phyloP scores from a whole-genome alignment of 2,113 vertebrate species.

The Gracilinanus agilis region DNA sequence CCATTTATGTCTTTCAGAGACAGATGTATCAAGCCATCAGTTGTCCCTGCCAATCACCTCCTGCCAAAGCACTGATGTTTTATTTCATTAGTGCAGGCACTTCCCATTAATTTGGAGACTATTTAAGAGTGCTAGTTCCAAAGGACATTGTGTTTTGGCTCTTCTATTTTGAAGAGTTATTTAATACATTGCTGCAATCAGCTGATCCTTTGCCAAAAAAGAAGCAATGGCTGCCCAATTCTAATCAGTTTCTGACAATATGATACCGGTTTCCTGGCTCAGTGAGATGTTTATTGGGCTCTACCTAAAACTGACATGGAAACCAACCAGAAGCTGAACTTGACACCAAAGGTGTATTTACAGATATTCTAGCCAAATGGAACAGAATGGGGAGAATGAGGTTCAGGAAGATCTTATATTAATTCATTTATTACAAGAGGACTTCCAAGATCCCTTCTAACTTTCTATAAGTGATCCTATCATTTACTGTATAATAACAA shows the following conservation, averaged over 20 bases:
- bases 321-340: neutral
- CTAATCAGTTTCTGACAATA: constrained; percentile 77
- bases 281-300: constrained; percentile 12
- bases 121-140: constrained; percentile 65
- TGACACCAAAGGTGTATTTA: neutral
- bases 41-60: constrained; percentile 69
- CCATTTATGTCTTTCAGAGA: constrained; percentile 70
- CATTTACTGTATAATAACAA: neutral
- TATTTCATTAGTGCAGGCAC: constrained; percentile 76
- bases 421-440: neutral
- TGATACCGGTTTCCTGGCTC: constrained; percentile 56
- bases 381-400: neutral
- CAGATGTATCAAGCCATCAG: constrained; percentile 57
- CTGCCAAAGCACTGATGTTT: constrained; percentile 72
- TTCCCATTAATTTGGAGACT: constrained; percentile 76
- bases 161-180: constrained; percentile 72
- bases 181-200: constrained; percentile 74
- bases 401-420: neutral
- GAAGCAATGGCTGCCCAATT: constrained; percentile 66
- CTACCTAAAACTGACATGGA: neutral
- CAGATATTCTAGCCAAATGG: neutral
- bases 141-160: constrained; percentile 78
- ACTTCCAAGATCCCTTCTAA: neutral
- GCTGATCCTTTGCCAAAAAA: constrained; percentile 72
- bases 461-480: neutral